These are phyloP conservation scores for Polypedilum vanderplanki DNA, from an alignment of 1,140 invertebrate species.

Conservation along the genomic window DNA sequence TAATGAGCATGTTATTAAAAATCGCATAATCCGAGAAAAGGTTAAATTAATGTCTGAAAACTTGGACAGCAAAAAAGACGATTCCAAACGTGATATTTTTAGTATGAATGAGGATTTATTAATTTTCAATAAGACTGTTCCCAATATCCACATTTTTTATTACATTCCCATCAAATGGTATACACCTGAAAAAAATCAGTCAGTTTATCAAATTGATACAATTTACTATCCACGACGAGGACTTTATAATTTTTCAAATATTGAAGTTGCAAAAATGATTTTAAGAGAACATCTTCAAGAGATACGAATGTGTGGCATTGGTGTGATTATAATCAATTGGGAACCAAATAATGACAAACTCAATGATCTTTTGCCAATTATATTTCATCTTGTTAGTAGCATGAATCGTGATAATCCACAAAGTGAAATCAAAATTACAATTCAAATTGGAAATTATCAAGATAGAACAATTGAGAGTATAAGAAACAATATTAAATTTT, in stretches of 20 bases:
- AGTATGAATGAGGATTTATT: constrained; percentile 33
- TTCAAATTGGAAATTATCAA: constrained; percentile 28
- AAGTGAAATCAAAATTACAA: constrained; percentile 24
- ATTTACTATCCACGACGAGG: constrained; percentile 42
- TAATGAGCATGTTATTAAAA: constrained; percentile 41
- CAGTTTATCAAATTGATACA: constrained; percentile 38
- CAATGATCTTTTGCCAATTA: background rate
- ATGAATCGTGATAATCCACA: background rate
- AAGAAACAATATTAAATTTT: constrained; percentile 30
- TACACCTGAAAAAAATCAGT: constrained; percentile 37
- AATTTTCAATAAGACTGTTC: constrained; percentile 33
- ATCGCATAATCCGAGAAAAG: constrained; percentile 40
- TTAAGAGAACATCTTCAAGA: constrained; percentile 41
- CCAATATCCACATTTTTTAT: constrained; percentile 42
- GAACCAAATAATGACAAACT: background rate
- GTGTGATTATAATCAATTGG: constrained; percentile 38
- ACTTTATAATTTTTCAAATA: constrained; percentile 35
- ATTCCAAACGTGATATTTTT: constrained; percentile 19
- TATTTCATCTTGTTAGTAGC: background rate
- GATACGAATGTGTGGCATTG: constrained; percentile 40
- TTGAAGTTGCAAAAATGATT: constrained; percentile 35
- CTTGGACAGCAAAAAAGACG: constrained; percentile 35
- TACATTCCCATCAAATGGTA: constrained; percentile 41
- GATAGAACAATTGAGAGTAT: constrained; percentile 25
- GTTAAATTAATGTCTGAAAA: constrained; percentile 36